Conservation (phyloP, 2,888 invertebrate genomes). For the Sarcophaga rosellei region DNA sequence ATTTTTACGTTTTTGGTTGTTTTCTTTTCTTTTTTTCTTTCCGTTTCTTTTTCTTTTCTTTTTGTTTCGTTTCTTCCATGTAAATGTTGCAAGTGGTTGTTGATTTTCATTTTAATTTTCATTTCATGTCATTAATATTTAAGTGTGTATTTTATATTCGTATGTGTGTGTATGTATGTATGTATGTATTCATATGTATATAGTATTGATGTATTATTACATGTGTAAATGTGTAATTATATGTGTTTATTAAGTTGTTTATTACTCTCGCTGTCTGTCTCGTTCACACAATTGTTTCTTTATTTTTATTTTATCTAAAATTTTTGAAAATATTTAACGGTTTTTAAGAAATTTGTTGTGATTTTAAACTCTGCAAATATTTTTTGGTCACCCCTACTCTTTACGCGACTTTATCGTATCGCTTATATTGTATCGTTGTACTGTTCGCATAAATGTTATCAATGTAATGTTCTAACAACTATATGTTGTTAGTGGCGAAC, state of each 20-base stretch:
- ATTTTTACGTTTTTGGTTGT: neutral
- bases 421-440: too few species aligned
- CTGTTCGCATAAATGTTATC: too few species aligned
- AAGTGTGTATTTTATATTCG: neutral
- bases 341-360: too few species aligned
- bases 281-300: too few species aligned
- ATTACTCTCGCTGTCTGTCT: too few species aligned
- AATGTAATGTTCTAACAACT: too few species aligned
- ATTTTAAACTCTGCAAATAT: too few species aligned
- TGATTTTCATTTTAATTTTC: constrained; percentile 1
- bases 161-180: neutral
- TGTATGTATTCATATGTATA: neutral
- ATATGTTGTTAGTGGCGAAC: too few species aligned
- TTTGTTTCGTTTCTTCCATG: neutral
- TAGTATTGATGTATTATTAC: neutral
- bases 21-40: neutral
- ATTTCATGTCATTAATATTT: neutral
- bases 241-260: neutral
- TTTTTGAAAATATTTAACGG: too few species aligned
- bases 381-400: too few species aligned
- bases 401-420: too few species aligned
- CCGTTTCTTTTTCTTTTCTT: constrained; percentile 24
- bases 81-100: constrained; percentile 5
- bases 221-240: neutral
- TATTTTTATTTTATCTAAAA: too few species aligned